Evolutionary conservation across 2,888 invertebrate species (phyloP).

Genomic region (Rosalia funebris): DNA sequence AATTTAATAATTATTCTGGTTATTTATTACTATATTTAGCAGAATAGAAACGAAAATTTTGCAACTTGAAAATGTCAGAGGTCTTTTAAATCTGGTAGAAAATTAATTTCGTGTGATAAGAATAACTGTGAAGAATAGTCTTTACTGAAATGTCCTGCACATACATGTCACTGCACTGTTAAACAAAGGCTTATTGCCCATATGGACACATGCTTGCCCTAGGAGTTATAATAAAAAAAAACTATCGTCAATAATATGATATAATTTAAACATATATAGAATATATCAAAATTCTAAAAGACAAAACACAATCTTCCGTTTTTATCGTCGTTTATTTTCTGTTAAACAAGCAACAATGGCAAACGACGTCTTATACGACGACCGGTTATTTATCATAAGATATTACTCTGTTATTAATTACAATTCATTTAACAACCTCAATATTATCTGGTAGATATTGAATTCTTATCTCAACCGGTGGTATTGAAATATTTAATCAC

Average conservation of each 20-base stretch:
- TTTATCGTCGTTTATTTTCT: neutral
- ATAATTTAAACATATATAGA: neutral
- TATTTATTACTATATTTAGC: too few species aligned
- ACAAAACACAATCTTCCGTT: neutral
- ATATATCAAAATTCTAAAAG: neutral
- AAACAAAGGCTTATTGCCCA: too few species aligned
- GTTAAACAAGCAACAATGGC: neutral
- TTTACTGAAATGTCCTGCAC: too few species aligned
- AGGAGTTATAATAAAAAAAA: neutral
- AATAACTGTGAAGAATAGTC: too few species aligned
- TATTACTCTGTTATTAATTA: neutral
- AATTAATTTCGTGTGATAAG: too few species aligned
- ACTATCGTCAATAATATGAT: neutral
- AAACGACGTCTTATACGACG: neutral
- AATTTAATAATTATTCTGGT: too few species aligned
- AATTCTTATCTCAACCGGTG: neutral
- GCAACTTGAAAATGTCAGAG: too few species aligned
- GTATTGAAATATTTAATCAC: neutral
- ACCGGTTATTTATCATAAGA: neutral
- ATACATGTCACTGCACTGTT: too few species aligned
- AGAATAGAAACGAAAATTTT: too few species aligned
- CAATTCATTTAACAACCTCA: neutral
- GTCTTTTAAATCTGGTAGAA: too few species aligned
- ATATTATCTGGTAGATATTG: slow-evolving; percentile 3
- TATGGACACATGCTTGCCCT: too few species aligned